Evolutionary conservation across 2,888 invertebrate genomes (phyloP).

Genomic region (Tricholauxania praeusta): DNA sequence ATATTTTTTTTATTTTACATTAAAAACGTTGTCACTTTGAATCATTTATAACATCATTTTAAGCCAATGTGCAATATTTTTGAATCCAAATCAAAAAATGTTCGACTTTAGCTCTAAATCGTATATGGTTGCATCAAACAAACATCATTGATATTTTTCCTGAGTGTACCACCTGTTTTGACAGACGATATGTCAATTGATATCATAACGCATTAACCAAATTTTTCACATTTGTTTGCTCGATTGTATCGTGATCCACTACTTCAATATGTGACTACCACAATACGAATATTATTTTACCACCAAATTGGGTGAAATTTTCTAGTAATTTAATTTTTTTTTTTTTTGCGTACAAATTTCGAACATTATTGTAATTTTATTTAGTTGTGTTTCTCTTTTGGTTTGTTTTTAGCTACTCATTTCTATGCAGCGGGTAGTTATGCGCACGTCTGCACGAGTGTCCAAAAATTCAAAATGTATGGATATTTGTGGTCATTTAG

Average conservation of each 20-base stretch:
- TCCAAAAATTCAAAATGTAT: conserved; percentile 16
- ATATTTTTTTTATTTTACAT: too few species aligned
- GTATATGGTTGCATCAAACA: too few species aligned
- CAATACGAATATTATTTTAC: conserved; percentile 15
- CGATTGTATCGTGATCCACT: conserved; percentile 1
- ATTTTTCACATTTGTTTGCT: too few species aligned
- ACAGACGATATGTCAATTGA: too few species aligned
- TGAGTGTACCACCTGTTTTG: too few species aligned
- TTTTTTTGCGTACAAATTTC: not conserved
- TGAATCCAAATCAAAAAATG: too few species aligned
- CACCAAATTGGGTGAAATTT: not conserved
- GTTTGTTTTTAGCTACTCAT: not conserved
- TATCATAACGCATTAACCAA: too few species aligned
- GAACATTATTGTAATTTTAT: not conserved
- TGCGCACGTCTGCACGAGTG: conserved; percentile 29
- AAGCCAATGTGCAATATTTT: too few species aligned
- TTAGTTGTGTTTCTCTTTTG: conserved; percentile 38
- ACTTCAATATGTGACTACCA: conserved; percentile 2
- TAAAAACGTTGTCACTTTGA: too few species aligned
- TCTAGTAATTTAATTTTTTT: not conserved
- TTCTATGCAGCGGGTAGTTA: conserved; percentile 39
- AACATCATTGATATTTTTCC: too few species aligned
- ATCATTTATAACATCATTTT: too few species aligned
- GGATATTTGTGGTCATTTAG: conserved; percentile 35
- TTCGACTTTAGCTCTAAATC: too few species aligned